phyloP scores from a whole-genome alignment of 2,113 vertebrate genomes.

The Actenoides lindsayi region DNA sequence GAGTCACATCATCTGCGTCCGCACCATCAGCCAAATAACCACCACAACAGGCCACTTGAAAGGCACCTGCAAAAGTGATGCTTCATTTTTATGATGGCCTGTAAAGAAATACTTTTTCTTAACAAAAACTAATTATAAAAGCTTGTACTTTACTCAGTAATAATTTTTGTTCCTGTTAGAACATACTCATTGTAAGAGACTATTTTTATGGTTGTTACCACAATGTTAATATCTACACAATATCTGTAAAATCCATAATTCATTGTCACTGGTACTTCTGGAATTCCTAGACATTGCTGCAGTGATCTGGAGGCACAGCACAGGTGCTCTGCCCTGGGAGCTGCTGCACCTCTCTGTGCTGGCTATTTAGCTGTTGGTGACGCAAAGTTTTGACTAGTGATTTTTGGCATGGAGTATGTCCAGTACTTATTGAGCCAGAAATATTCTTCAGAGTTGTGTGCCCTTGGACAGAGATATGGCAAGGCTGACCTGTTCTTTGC shows the following conservation, averaged over 20 bases:
- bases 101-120: neutral
- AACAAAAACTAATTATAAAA: rapidly evolving
- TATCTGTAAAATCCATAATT: neutral
- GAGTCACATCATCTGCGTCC: neutral
- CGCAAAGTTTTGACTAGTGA: no score
- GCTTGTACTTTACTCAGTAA: neutral
- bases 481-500: neutral
- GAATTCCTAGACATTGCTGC: neutral
- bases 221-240: rapidly evolving
- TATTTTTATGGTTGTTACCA: neutral
- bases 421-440: neutral
- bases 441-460: neutral
- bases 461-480: rapidly evolving
- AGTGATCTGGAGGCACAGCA: neutral
- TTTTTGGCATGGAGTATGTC: rapidly evolving
- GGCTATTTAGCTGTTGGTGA: neutral
- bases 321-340: neutral
- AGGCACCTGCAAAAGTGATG: neutral
- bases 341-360: rapidly evolving
- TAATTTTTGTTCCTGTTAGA: neutral
- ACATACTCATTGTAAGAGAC: neutral
- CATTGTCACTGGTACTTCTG: neutral
- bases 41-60: no score
- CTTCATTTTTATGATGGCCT: neutral
- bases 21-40: neutral